phyloP scores from a whole-genome alignment of 2,113 vertebrate genomes.

The Neotoma lepida region DNA sequence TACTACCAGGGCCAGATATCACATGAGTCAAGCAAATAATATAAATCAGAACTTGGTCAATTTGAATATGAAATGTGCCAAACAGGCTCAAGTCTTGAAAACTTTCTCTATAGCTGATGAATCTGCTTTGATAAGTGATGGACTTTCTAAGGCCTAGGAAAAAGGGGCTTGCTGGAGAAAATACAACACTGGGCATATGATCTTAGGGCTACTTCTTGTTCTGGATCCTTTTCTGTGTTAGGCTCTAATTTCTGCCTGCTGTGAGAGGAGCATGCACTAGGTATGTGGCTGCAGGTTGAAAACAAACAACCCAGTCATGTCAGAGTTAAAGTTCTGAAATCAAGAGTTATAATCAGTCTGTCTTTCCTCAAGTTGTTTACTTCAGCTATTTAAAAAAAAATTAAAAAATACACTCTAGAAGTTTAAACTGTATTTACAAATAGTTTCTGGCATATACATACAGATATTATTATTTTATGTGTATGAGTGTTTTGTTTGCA shows the following conservation, averaged over 20 bases:
- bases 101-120: neutral
- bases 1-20: neutral
- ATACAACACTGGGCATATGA: no score
- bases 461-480: neutral
- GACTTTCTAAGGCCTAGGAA: no score
- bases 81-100: no score
- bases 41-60: neutral
- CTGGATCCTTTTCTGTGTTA: neutral
- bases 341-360: neutral
- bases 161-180: neutral
- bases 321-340: no score
- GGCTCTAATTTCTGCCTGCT: neutral
- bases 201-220: no score
- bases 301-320: neutral
- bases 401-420: neutral
- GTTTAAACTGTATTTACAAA: neutral
- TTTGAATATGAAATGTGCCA: neutral
- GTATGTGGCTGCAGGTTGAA: no score
- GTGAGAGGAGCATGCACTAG: no score
- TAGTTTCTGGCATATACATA: neutral
- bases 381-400: neutral
- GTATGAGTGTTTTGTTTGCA: neutral
- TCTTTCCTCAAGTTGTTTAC: neutral
- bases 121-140: neutral
- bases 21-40: neutral